These are phyloP conservation scores for Motacilla alba DNA, from an alignment of 2,113 vertebrate species.

Conservation along the genomic window DNA sequence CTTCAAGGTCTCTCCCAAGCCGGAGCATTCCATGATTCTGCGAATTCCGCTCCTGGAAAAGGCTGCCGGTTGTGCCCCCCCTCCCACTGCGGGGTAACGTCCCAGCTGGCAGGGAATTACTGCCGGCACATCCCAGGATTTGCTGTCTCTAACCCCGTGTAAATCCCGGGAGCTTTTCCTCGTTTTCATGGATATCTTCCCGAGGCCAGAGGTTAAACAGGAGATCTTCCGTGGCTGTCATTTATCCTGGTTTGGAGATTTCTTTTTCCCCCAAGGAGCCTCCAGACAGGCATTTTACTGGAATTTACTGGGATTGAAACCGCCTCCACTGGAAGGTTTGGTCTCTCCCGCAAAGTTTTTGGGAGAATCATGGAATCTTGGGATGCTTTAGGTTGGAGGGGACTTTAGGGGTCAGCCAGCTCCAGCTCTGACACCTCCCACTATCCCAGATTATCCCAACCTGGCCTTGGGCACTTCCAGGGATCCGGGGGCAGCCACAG, in stretches of 20 bases:
- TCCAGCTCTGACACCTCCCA: fast-evolving
- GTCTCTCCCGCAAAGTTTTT: fast-evolving
- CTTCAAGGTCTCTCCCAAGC: not conserved
- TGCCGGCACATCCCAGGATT: not conserved
- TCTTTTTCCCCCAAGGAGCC: fast-evolving
- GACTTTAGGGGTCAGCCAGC: not conserved
- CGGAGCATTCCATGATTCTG: not conserved
- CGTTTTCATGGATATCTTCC: fast-evolving
- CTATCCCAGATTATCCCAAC: fast-evolving
- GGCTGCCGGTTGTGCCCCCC: not conserved
- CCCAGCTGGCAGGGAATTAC: not conserved
- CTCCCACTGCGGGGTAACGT: not conserved
- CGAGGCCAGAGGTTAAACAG: not conserved
- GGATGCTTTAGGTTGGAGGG: not conserved
- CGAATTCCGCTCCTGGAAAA: fast-evolving
- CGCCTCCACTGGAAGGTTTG: fast-evolving
- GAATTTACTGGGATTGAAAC: not conserved
- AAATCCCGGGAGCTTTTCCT: not conserved
- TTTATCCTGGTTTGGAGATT: too few relatives aligned
- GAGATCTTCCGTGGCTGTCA: fast-evolving
- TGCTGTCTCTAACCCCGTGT: fast-evolving
- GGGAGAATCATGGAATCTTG: not conserved
- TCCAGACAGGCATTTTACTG: fast-evolving
- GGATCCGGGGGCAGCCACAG: not conserved
- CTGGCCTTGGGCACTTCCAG: fast-evolving